phyloP scores from a whole-genome alignment of 2,113 vertebrate genomes.

The Psittacara wagleri region DNA sequence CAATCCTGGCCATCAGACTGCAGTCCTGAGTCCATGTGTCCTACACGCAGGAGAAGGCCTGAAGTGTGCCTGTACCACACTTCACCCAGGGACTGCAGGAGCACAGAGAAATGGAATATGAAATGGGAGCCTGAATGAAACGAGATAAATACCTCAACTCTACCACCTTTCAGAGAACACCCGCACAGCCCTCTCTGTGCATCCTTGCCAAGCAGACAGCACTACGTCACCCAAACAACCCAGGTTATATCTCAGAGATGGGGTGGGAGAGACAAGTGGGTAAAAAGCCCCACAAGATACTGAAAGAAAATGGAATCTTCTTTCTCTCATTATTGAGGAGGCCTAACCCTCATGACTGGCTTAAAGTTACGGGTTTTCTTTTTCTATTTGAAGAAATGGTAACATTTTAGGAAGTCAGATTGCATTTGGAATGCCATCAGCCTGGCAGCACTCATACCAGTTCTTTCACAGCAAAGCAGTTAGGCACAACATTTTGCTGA shows the following conservation, averaged over 20 bases:
- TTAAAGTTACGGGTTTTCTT: background rate
- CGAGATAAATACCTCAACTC: background rate
- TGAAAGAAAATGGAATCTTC: background rate
- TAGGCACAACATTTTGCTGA: background rate
- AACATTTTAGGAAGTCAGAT: background rate
- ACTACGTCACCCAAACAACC: background rate
- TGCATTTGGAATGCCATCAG: background rate
- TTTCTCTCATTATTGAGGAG: background rate
- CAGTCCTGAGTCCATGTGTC: rapidly evolving
- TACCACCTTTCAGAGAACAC: background rate
- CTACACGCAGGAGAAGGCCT: background rate
- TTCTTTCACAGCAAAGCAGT: background rate
- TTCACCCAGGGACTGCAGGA: background rate
- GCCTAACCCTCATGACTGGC: background rate
- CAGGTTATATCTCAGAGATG: background rate
- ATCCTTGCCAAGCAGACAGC: background rate
- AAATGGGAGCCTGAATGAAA: background rate
- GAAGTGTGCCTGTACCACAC: background rate
- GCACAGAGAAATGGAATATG: rapidly evolving
- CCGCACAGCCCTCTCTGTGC: background rate
- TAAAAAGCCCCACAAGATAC: background rate
- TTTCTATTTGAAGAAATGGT: background rate
- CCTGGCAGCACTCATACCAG: background rate
- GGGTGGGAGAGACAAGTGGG: rapidly evolving
- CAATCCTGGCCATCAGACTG: rapidly evolving